Percentiles rank a stretch among this genome's conserved stretches.
phyloP scores from a whole-genome alignment of 2,113 vertebrate genomes.

The Erpornis zantholeuca region DNA sequence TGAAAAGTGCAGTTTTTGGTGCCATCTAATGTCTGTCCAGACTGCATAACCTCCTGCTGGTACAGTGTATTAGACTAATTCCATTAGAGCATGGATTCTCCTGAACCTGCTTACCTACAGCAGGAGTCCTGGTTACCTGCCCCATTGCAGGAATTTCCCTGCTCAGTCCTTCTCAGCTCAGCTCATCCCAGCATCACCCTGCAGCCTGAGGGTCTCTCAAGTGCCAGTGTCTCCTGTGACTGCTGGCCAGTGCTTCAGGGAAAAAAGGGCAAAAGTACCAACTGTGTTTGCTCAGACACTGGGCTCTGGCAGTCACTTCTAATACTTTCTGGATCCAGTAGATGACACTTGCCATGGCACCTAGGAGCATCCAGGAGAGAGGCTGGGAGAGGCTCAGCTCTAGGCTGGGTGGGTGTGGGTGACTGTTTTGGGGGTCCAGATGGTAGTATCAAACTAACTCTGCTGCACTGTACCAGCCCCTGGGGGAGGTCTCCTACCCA shows the following conservation, averaged over 20 bases:
- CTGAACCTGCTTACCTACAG: not conserved
- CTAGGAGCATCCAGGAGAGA: not conserved
- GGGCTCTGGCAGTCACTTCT: not conserved
- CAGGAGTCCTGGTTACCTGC: not conserved
- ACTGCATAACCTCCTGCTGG: not conserved
- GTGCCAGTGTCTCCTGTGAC: not conserved
- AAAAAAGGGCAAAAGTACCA: not conserved
- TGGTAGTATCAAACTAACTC: not conserved
- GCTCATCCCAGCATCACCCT: not conserved
- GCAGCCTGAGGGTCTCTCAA: not conserved
- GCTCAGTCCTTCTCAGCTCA: not conserved
- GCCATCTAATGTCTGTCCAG: not conserved
- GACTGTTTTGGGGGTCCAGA: not conserved
- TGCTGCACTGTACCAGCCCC: not conserved
- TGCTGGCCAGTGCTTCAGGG: not conserved
- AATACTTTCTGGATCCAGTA: not conserved
- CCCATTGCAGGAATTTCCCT: not conserved
- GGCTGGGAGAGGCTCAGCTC: not conserved
- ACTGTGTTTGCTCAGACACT: not conserved
- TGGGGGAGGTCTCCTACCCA: not conserved
- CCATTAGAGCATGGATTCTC: not conserved
- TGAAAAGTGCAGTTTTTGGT: not conserved
- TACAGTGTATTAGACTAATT: not conserved
- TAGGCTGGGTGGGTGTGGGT: accelerated
- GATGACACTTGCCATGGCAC: not conserved